Evolutionary conservation across 2,113 vertebrate species (phyloP).

Genomic region (Agapornis roseicollis): DNA sequence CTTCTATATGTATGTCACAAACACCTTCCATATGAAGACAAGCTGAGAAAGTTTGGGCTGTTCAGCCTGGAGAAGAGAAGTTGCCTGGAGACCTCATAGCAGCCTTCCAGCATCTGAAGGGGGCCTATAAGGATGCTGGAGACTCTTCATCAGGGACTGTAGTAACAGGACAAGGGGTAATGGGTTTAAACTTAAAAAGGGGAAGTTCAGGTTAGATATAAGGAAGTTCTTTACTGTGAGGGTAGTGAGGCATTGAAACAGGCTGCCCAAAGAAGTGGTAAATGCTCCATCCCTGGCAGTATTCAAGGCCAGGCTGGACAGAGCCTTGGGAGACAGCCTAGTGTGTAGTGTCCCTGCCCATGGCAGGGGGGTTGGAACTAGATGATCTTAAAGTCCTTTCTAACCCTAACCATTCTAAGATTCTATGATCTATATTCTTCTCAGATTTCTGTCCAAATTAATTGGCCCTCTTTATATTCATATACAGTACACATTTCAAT

Average conservation of each 20-base stretch:
- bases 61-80: not conserved
- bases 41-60: not conserved
- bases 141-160: not conserved
- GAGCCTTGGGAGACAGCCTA: not conserved
- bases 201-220: not conserved
- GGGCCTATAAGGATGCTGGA: not conserved
- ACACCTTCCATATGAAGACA: not conserved
- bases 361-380: not conserved
- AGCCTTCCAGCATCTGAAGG: not conserved
- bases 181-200: not conserved
- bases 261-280: not conserved
- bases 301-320: not conserved
- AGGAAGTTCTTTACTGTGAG: not conserved
- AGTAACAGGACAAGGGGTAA: not conserved
- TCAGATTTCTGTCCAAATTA: not conserved
- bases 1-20: not conserved
- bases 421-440: not conserved
- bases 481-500: not conserved
- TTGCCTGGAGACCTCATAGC: not conserved
- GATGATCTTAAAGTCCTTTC: not conserved
- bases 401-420: not conserved
- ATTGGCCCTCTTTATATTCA: not conserved
- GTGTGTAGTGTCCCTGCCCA: not conserved
- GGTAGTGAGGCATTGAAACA: not conserved
- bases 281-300: not conserved